Base-by-base conservation (phyloP, 2,888 invertebrate genomes). In the Agriopis leucophaearia region DNA sequence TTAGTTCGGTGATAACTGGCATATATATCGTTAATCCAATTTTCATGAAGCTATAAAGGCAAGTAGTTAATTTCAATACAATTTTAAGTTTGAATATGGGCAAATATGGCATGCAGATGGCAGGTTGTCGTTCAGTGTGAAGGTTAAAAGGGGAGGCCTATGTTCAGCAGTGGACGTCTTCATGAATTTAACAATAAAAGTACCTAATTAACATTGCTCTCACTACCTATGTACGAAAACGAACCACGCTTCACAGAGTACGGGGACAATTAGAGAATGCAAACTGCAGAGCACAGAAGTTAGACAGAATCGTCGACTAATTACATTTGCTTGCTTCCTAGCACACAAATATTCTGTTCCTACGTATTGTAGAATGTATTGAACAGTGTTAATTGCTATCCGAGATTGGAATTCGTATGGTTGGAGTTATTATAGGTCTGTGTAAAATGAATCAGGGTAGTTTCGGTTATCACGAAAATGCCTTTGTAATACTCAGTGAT, bases 191-290 rank as follows among this genome's bases (percentile, higher is more conserved):
- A n/a, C 38, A 38, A 40, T 44, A 50, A 63, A 56, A 51, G 45
- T 42, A n/a, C n/a, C n/a, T n/a, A 57, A 56, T 60, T 57, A 57
- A 40, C 51, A 47, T 13, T 52, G 12, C n/a, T 38, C 27, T 51
- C 40, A 27, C 27, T 27, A 27, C 27, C 27, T 42, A 70, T 35
- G 38, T 44, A 52, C 51, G 59, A 15, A 69, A 74, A 70, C 66
- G 56, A 68, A 65, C 65, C 73, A 66, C 70, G 69, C 70, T 69
- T 68, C 69, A 71, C 72, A 76, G 71, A 71, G 75, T 76, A 79
- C 78, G 70, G 75, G 74, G 75, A 80, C 79, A 81, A 82, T 82
- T 80, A 80, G 79, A 75, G 77, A 79, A 79, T 75, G 77, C 79
- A 79, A 80, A 79, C 79, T 75, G 69, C 74, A 74, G 62, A 57